phyloP scores from a whole-genome alignment of 2,113 vertebrate genomes.

The Numenius arquata region DNA sequence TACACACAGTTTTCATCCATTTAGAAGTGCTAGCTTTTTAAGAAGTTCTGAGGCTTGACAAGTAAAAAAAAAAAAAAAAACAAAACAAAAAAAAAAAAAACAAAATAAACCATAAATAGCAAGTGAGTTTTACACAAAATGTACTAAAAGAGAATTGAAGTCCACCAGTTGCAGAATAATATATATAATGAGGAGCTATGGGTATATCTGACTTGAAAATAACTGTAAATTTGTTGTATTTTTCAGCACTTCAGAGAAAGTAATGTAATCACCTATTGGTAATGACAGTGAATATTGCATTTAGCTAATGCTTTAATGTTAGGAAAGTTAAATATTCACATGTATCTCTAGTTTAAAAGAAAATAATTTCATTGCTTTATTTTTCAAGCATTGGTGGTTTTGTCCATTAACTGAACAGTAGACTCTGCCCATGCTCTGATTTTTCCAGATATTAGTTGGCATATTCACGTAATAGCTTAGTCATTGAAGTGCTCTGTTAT shows the following conservation, averaged over 20 bases:
- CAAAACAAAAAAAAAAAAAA: background rate
- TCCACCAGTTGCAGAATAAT: background rate
- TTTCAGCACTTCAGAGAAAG: background rate
- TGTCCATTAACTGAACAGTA: background rate
- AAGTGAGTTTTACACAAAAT: background rate
- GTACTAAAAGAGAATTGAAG: background rate
- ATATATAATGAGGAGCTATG: background rate
- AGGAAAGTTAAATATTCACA: background rate
- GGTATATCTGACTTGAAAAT: background rate
- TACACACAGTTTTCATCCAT: background rate
- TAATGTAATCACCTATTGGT: background rate
- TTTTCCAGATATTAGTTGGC: background rate
- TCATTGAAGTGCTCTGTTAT: background rate
- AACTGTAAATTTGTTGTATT: background rate
- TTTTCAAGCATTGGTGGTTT: background rate
- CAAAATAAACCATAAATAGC: background rate
- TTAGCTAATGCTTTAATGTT: background rate
- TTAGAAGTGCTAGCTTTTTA: background rate
- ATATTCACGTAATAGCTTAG: background rate
- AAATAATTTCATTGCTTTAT: background rate
- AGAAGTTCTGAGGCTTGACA: background rate
- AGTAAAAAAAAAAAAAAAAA: background rate
- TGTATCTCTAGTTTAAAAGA: background rate
- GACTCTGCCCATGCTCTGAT: background rate
- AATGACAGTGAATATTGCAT: background rate